Evolutionary conservation across 2,888 invertebrate genomes (phyloP).

Genomic region (Nomada lathburiana): DNA sequence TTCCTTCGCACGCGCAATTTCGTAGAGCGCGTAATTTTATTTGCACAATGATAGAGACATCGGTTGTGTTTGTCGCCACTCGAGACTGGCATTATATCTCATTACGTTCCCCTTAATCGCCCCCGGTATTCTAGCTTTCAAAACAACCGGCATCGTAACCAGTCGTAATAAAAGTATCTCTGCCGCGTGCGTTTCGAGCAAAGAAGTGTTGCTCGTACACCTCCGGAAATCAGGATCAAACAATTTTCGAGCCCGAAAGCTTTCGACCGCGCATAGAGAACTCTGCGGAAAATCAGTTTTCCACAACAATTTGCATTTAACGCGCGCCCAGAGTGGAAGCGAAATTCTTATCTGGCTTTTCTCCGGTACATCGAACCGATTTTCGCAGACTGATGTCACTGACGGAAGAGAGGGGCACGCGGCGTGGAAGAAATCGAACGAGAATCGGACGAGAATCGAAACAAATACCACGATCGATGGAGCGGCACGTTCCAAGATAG

Average conservation of each 20-base stretch:
- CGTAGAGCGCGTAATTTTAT: slow-evolving; percentile 54
- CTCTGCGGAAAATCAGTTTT: too few species aligned
- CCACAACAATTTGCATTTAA: too few species aligned
- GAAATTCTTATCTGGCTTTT: too few species aligned
- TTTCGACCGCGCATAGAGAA: too few species aligned
- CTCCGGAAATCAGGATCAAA: too few species aligned
- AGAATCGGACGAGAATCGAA: slow-evolving; percentile 9
- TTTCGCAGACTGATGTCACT: too few species aligned
- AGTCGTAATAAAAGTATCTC: slow-evolving; percentile 38
- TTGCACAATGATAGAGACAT: slow-evolving; percentile 62
- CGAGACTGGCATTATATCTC: slow-evolving; percentile 56
- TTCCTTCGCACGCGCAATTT: slow-evolving; percentile 12
- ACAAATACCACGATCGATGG: slow-evolving; percentile 8
- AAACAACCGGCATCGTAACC: slow-evolving; percentile 47
- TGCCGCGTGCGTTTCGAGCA: neutral
- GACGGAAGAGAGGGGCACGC: neutral
- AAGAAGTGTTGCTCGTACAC: too few species aligned
- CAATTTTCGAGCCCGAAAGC: too few species aligned
- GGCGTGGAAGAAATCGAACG: neutral
- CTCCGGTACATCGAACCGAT: too few species aligned
- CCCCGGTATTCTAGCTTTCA: slow-evolving; percentile 50
- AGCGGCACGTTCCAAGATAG: slow-evolving; percentile 41
- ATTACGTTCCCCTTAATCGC: slow-evolving; percentile 63
- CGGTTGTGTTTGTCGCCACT: slow-evolving; percentile 59
- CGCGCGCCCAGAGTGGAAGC: neutral